Evolutionary conservation across 1,140 invertebrate species (phyloP).

Genomic region (Camponotus pennsylvanicus): DNA sequence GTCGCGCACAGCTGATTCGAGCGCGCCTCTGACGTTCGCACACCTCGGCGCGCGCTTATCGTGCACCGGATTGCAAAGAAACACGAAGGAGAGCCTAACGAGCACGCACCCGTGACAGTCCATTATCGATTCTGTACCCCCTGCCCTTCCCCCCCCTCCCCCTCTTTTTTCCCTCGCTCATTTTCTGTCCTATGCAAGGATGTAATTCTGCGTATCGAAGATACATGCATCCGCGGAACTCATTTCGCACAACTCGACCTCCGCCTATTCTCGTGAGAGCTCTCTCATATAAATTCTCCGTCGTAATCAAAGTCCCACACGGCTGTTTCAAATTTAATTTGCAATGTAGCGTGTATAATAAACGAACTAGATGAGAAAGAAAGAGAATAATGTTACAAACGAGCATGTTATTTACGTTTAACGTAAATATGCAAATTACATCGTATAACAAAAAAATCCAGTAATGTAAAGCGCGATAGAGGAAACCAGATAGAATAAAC

Average conservation of each 20-base stretch:
- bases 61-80: slow-evolving; percentile 56
- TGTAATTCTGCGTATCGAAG: background rate
- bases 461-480: too few relatives aligned
- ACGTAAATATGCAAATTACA: too few relatives aligned
- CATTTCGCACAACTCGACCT: slow-evolving; percentile 27
- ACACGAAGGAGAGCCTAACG: slow-evolving; percentile 67
- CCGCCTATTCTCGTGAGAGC: background rate
- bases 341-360: background rate
- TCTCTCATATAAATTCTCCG: background rate
- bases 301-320: background rate
- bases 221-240: background rate
- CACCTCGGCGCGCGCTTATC: slow-evolving; percentile 70
- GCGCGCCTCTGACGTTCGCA: slow-evolving; percentile 64
- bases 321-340: background rate
- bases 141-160: background rate
- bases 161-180: background rate
- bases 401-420: too few relatives aligned
- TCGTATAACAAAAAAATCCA: too few relatives aligned
- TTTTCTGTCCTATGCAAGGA: slow-evolving; percentile 4
- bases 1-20: slow-evolving; percentile 17
- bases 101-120: slow-evolving; percentile 65
- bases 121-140: slow-evolving; percentile 60
- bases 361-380: background rate
- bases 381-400: too few relatives aligned
- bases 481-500: too few relatives aligned